Base-by-base conservation (phyloP, 2,888 invertebrate genomes). In the Nematopogon swammerdamellus region DNA sequence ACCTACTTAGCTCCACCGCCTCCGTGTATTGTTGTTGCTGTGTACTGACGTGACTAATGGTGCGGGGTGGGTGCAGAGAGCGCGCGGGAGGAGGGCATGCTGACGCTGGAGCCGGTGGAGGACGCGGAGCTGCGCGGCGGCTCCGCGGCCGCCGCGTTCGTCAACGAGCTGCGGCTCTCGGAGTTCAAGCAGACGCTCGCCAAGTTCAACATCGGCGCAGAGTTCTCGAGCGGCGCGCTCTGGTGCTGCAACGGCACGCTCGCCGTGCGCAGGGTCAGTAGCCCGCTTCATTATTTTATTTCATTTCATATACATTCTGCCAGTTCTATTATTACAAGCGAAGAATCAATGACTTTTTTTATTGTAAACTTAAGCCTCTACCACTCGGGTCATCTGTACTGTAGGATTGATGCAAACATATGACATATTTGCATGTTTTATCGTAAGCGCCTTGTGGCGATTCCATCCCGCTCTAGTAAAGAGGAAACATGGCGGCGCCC, bases 171-270 rank as follows among this genome's bases (percentile, higher is more conserved):
- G 47, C 95, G 95, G 57, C 75, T 98, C 47, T 93, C 94, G 0
- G 96, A 99, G 59, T 81, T 98, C 45, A 92, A 97, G 63, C 79
- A 97, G 45, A 92, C 95, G 0, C 94, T 98, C 61, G 92, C 95
- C 59, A 89, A 87, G 58, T 80, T 85, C 59, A 91, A 89, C 57
- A 88, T 94, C 51, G 77, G 81, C 53, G 91, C 93, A 0, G 97
- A 98, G 71, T 92, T 97, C 71, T 88, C 88, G 19, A 92, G 89
- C 19, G 97, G 97, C 45, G 92, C 95, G 8, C 81, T 98, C 2
- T 94, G 95, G 86, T 97, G 97, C 74, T 94, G 93, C 63, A 92
- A 93, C 68, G 91, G 92, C 42, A 89, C 89, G 0, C 85, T 97
- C 49, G 96, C 97, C 4, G 85, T 99, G 45, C 83, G 94, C 60